Conservation (phyloP, 2,888 invertebrate species). For the Nemotelus nigrinus region DNA sequence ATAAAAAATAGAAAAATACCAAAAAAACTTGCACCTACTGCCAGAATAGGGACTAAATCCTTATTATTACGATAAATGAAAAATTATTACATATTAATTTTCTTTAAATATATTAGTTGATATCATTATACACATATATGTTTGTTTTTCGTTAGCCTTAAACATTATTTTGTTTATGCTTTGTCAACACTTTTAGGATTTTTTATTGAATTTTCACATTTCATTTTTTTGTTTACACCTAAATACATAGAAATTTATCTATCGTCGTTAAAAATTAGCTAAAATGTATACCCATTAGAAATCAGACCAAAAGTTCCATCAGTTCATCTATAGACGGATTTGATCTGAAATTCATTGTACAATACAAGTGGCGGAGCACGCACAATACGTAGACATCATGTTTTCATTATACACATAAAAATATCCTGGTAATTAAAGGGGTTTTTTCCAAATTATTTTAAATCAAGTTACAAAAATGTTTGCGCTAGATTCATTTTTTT, state of each 20-base stretch:
- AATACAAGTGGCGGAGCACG: conserved; percentile 19
- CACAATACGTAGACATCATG: background rate
- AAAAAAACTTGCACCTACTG: conserved; percentile 31
- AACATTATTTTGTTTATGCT: conserved; percentile 11
- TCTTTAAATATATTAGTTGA: conserved; percentile 26
- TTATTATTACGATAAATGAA: conserved; percentile 33
- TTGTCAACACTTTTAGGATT: background rate
- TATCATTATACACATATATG: conserved; percentile 5
- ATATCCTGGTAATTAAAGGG: too few relatives aligned
- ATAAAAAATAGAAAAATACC: conserved; percentile 44
- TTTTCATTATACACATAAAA: too few relatives aligned
- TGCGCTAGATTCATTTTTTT: too few relatives aligned
- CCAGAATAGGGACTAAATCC: conserved; percentile 20
- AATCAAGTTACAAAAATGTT: too few relatives aligned
- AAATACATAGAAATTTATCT: conserved; percentile 4
- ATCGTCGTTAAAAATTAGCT: conserved; percentile 9
- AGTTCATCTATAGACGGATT: background rate
- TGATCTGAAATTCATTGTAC: background rate
- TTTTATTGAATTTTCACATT: conserved; percentile 3
- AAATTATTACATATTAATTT: background rate
- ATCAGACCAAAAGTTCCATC: background rate
- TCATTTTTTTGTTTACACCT: background rate
- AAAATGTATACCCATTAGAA: conserved; percentile 7
- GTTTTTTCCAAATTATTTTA: too few relatives aligned
- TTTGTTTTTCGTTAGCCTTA: conserved; percentile 6